Evolutionary conservation across 2,113 vertebrate genomes (phyloP).

Genomic region (Poeciliopsis retropinna): DNA sequence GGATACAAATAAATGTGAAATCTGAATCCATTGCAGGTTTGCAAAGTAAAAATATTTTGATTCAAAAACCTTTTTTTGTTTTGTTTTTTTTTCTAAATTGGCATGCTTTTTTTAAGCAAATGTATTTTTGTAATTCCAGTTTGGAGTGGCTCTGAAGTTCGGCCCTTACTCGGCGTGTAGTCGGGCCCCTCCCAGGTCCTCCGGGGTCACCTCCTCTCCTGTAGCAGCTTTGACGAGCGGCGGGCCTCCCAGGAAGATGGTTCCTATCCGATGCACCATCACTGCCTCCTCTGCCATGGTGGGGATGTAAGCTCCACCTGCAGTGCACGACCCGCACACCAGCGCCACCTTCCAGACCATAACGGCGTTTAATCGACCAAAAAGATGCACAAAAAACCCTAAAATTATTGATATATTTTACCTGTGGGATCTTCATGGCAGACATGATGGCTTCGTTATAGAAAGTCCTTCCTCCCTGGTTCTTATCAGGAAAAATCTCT

Average conservation of each 20-base stretch:
- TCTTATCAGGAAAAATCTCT: slow-evolving; percentile 89
- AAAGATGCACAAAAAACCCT: background rate
- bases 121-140: background rate
- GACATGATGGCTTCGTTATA: slow-evolving; percentile 90
- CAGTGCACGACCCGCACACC: slow-evolving; percentile 88
- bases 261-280: slow-evolving; percentile 87
- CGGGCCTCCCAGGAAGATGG: slow-evolving; percentile 87
- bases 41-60: too few species aligned
- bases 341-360: slow-evolving; percentile 82
- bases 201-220: slow-evolving; percentile 84
- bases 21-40: too few species aligned
- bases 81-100: too few species aligned
- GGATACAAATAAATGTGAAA: too few species aligned
- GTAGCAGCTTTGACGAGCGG: slow-evolving; percentile 91
- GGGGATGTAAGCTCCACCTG: slow-evolving; percentile 87
- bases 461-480: slow-evolving; percentile 86
- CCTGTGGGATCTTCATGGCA: slow-evolving; percentile 88
- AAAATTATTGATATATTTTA: slow-evolving; percentile 41
- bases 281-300: slow-evolving; percentile 86
- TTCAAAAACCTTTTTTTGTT: too few species aligned
- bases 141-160: background rate
- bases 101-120: too few species aligned
- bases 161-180: slow-evolving; percentile 82
- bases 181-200: slow-evolving; percentile 86
- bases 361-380: background rate